Conservation (phyloP, 2,113 vertebrate genomes). For the Nycticebus coucang region DNA sequence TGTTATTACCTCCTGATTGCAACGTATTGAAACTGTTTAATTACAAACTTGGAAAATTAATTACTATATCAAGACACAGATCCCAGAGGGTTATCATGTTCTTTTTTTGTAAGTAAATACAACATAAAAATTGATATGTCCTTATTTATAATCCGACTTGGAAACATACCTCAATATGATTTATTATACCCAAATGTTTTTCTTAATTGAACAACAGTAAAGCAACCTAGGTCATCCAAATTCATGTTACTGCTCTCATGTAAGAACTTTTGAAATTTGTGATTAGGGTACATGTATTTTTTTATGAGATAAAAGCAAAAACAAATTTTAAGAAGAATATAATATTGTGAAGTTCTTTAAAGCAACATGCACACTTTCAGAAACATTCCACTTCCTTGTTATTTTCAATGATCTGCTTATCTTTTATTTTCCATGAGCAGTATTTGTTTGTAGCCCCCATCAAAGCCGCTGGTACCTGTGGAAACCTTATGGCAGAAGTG, state of each 20-base stretch:
- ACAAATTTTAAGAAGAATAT: background rate
- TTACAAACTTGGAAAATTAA: conserved; percentile 88
- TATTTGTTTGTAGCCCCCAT: background rate
- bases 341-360: conserved; percentile 25
- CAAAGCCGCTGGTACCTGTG: background rate
- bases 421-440: background rate
- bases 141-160: conserved; percentile 82
- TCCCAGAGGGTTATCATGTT: conserved; percentile 81
- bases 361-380: background rate
- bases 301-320: conserved; percentile 38
- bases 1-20: conserved; percentile 88
- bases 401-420: background rate
- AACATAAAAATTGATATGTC: conserved; percentile 85
- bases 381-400: background rate
- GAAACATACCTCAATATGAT: conserved; percentile 79
- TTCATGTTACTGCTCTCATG: conserved; percentile 44
- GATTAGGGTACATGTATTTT: conserved; percentile 1
- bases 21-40: conserved; percentile 86
- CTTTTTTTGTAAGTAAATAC: conserved; percentile 86
- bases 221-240: conserved; percentile 65
- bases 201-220: conserved; percentile 78
- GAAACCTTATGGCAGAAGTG: background rate
- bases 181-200: conserved; percentile 77
- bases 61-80: conserved; percentile 83
- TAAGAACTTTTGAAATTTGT: conserved; percentile 52